phyloP scores from a whole-genome alignment of 2,888 invertebrate species.

The Synergus japonicus region DNA sequence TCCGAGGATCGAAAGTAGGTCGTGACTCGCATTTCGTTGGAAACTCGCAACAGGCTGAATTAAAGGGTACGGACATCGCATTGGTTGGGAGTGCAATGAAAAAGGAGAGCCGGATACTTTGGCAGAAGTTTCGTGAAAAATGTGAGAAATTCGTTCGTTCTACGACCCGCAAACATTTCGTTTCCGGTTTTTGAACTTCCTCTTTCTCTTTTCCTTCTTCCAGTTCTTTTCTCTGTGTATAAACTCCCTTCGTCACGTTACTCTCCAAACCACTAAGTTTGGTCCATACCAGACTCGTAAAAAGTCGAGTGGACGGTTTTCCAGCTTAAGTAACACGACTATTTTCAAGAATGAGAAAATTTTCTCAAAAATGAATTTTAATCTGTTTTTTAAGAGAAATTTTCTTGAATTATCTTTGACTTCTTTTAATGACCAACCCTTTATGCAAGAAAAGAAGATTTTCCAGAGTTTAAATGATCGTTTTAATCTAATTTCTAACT shows the following conservation, averaged over 20 bases:
- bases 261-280: slow-evolving; percentile 2
- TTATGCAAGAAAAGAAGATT: too few species aligned
- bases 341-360: not conserved
- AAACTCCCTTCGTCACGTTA: not conserved
- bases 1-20: slow-evolving; percentile 17
- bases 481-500: too few species aligned
- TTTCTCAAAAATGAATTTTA: not conserved
- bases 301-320: not conserved
- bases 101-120: slow-evolving; percentile 55
- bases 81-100: slow-evolving; percentile 51
- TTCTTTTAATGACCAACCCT: too few species aligned
- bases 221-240: not conserved
- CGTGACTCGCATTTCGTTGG: slow-evolving; percentile 35
- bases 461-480: too few species aligned
- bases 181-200: slow-evolving; percentile 44
- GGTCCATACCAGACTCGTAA: not conserved
- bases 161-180: slow-evolving; percentile 60
- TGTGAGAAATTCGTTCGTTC: slow-evolving; percentile 63
- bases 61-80: slow-evolving; percentile 45
- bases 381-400: not conserved
- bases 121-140: slow-evolving; percentile 65
- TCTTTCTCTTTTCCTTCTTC: slow-evolving; percentile 38
- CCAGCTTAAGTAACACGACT: not conserved
- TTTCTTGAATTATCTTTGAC: too few species aligned
- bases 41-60: slow-evolving; percentile 54